Base-by-base conservation (phyloP, 2,113 vertebrate species). In the Elachura formosa region DNA sequence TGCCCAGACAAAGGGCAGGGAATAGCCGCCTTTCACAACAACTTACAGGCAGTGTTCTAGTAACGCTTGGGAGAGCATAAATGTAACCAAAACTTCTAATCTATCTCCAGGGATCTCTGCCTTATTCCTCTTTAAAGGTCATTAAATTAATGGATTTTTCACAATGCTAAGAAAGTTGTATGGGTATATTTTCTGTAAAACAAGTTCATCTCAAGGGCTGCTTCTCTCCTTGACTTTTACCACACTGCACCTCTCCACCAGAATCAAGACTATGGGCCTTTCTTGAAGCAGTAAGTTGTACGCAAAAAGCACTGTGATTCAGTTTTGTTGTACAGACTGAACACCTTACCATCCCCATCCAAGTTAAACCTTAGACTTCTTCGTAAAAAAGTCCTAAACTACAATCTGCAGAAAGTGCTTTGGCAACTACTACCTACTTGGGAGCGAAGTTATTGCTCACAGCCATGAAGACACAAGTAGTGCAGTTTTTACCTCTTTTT, bases 401-500 rank as follows among this genome's bases (percentile, higher is more conserved):
- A 73, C 55, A 38, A 6, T 62, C 25, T 29, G n/a, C 36, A 80
- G 59, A 62, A 84, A 69, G 29, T 49, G n/a, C 23, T 89, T 49
- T 52, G 56, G 48, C 38, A 89, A 73, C 72, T 78, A 62, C 43
- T n/a, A 23, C 51, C 40, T 84, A 7, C 52, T 58, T 67, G 43
- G 18, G 25, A 77, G 48, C 24, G 3, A 48, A 67, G 76, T 38
- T 78, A 48, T 45, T 54, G 49, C 43, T 73, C 59, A 78, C 33
- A 87, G 63, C 31, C 14, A 46, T 8, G 28, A 54, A 76, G 21
- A 88, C 48, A 82, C 51, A 95, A 72, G n/a, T 40, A 93, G 29
- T 82, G 52, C n/a, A 75, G 41, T 55, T 46, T 67, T 97, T 91
- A 99, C 99, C 98, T 99, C 99, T 97, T 99, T 99, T 96, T 99